A percentile compares a stretch with the other conserved stretches of the same genome.
Evolutionary conservation across 92 coral and sea anemone species (phyloP).

Genomic region (Montipora capitata): DNA sequence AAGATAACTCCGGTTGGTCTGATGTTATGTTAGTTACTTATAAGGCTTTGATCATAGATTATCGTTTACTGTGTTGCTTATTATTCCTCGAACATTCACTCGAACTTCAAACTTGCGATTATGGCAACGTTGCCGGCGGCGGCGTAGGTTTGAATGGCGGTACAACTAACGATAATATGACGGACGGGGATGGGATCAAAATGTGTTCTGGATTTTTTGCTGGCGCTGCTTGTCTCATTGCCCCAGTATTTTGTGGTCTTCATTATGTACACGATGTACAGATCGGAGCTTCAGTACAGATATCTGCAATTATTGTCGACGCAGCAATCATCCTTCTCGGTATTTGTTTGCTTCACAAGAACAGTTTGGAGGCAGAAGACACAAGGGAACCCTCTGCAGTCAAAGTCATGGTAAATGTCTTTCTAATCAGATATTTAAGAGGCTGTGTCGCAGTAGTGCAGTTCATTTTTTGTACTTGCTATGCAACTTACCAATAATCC

Average conservation of each 20-base stretch:
- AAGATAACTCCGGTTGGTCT: constrained; percentile 10
- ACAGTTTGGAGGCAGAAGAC: constrained; percentile 36
- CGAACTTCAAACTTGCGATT: constrained; percentile 13
- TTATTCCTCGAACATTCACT: constrained; percentile 77
- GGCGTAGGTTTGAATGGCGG: neutral
- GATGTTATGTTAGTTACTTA: constrained; percentile 34
- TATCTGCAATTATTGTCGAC: constrained; percentile 61
- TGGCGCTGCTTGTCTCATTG: constrained; percentile 51
- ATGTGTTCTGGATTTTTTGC: constrained; percentile 35
- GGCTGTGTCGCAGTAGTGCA: too few species aligned
- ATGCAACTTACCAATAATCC: too few species aligned
- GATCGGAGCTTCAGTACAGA: constrained; percentile 57
- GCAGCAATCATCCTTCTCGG: constrained; percentile 40
- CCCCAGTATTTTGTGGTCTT: constrained; percentile 36
- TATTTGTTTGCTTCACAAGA: constrained; percentile 36
- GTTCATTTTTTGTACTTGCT: too few species aligned
- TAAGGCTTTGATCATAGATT: constrained; percentile 76
- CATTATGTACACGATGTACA: constrained; percentile 29
- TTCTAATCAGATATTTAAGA: neutral
- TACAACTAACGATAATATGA: constrained; percentile 2
- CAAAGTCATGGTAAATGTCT: constrained; percentile 63
- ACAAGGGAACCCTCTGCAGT: constrained; percentile 49
- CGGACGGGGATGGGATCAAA: constrained; percentile 32
- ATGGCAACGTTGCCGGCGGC: neutral
- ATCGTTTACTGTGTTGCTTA: constrained; percentile 70